Conservation (phyloP, 35 echinoderm and acorn worm genomes). For the Lytechinus pictus region DNA sequence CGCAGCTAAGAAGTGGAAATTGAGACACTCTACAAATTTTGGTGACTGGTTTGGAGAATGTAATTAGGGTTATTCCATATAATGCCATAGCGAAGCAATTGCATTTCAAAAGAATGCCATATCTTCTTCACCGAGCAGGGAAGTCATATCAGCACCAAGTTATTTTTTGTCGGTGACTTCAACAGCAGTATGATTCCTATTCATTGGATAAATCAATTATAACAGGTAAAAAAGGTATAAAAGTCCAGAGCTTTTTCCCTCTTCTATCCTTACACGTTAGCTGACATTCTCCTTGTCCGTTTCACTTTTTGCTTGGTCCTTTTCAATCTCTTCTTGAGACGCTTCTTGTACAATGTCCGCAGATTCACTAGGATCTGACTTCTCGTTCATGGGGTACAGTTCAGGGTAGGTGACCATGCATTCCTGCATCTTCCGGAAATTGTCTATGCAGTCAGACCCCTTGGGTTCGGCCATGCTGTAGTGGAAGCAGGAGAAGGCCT, state of each 20-base stretch:
- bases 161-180: not conserved
- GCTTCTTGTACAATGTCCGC: not conserved
- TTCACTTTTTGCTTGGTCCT: constrained; percentile 23
- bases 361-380: constrained; percentile 48
- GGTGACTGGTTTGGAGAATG: too few relatives aligned
- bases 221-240: not conserved
- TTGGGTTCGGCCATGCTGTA: constrained; percentile 90
- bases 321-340: constrained; percentile 12
- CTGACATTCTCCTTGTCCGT: not conserved
- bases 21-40: too few relatives aligned
- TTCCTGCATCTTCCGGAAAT: constrained; percentile 87
- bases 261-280: not conserved
- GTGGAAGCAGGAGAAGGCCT: constrained; percentile 97
- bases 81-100: too few relatives aligned
- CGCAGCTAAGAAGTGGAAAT: too few relatives aligned
- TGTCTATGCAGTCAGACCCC: constrained; percentile 89
- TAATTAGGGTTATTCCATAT: too few relatives aligned
- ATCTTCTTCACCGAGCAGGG: too few relatives aligned
- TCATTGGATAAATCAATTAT: not conserved
- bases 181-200: not conserved
- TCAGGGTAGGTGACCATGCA: constrained; percentile 92
- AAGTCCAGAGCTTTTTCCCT: not conserved
- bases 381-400: constrained; percentile 76
- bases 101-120: too few relatives aligned
- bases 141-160: not conserved